Evolutionary conservation across 2,888 invertebrate genomes (phyloP).

Genomic region (Eupithecia abbreviata): DNA sequence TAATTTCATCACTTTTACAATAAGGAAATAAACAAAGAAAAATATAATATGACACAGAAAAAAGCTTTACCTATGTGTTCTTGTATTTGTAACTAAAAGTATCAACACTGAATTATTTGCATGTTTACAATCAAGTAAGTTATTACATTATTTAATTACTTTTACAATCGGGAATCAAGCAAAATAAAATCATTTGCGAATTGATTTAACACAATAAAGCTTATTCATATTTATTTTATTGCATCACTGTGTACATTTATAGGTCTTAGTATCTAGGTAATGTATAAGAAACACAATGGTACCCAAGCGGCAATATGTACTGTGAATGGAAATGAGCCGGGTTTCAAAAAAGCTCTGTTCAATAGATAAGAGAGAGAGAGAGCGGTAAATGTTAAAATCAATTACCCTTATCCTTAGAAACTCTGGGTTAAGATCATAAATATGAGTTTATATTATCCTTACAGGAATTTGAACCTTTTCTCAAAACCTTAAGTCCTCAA

Average conservation of each 20-base stretch:
- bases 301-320: too few species aligned
- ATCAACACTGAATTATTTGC: too few species aligned
- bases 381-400: too few species aligned
- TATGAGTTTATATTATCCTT: background rate
- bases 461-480: background rate
- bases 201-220: background rate
- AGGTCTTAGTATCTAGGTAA: too few species aligned
- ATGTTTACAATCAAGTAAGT: too few species aligned
- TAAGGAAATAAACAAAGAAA: background rate
- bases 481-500: slow-evolving; percentile 83
- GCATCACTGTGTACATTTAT: too few species aligned
- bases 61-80: background rate
- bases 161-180: background rate
- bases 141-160: too few species aligned
- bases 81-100: background rate
- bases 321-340: too few species aligned
- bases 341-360: too few species aligned
- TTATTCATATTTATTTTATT: too few species aligned
- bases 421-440: background rate
- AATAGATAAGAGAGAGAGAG: too few species aligned
- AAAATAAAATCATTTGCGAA: background rate
- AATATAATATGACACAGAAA: background rate
- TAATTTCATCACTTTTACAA: background rate
- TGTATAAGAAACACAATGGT: too few species aligned
- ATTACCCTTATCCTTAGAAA: background rate